Evolutionary conservation across 2,797 vertebrate species (phyloP).

Genomic region (Lemur catta): DNA sequence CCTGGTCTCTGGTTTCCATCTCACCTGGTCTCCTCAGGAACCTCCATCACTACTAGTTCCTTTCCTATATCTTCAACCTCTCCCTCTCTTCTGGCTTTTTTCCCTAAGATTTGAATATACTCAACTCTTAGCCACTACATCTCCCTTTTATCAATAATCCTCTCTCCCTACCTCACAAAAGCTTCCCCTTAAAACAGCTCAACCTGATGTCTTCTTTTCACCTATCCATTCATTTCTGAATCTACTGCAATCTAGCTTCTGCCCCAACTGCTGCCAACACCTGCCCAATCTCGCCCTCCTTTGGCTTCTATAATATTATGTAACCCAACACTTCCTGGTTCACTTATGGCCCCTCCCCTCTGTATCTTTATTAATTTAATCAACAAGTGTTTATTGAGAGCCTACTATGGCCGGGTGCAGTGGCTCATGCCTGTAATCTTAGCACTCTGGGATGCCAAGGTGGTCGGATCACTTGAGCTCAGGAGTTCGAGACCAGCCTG

Average conservation of each 20-base stretch:
- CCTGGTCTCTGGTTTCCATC: neutral
- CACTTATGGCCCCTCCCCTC: neutral
- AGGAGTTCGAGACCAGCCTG: too few species aligned
- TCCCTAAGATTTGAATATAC: neutral
- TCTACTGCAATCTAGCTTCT: neutral
- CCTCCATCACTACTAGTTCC: neutral
- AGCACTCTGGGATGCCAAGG: too few species aligned
- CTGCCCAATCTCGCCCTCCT: neutral
- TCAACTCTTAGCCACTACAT: neutral
- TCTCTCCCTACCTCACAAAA: neutral
- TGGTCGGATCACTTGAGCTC: too few species aligned
- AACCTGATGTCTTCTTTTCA: neutral
- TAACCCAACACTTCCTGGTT: constrained; percentile 22
- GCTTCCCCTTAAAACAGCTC: neutral
- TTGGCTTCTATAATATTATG: neutral
- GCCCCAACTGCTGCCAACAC: neutral
- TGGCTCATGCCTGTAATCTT: too few species aligned
- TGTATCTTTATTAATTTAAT: constrained; percentile 18
- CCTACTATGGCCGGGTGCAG: neutral
- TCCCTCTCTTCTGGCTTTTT: neutral
- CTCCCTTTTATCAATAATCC: neutral
- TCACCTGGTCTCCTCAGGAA: neutral
- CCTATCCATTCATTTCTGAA: neutral
- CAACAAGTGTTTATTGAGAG: neutral
- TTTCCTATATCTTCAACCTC: neutral